Base-by-base conservation (phyloP, 2,113 vertebrate genomes). In the Arvicanthis niloticus region DNA sequence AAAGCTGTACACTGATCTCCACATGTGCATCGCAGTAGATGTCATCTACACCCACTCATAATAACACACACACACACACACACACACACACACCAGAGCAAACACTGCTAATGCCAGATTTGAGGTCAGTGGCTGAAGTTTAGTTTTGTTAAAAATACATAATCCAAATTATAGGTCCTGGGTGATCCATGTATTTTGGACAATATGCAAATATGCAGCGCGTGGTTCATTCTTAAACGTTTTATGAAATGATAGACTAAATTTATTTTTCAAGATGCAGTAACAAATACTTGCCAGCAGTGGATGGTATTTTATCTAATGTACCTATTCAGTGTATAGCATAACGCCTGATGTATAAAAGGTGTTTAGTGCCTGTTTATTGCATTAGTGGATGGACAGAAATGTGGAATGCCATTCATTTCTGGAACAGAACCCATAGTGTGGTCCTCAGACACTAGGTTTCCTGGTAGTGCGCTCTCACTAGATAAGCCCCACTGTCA, bases 131-230 rank as follows among this genome's bases (percentile, higher is more conserved):
- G 62, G n/a, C 24, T 10, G 65, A 78, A 65, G 56, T 82, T 91
- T 80, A 81, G 9, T 51, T 93, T 88, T 88, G 29, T 67, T 67
- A 87, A 73, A 96, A 92, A 80, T 12, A 87, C 12, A 21, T 21
- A 56, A 40, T 34, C 10, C 17, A 16, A 91, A 82, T 76, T 45
- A 70, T 1, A 91, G 73, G 7, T 75, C 40, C 7, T 24, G 15
- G 45, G n/a, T 22, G 31, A 82, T 72, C 31, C 4, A 48, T 4
- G 8, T 51, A 73, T 29, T 70, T 88, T 34, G 10, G 45, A 60
- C 58, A 17, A 31, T 88, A 68, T 4, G 40, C 17, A 37, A 48
- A 68, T 56, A 67, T 65, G 73, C 62, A 80, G 19, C 8, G 16
- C 37, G 13, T 81, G 37, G n/a, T 88, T 91, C 29, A 34, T 40